Evolutionary conservation across 2,888 invertebrate species (phyloP).

Genomic region (Sisyra terminalis): DNA sequence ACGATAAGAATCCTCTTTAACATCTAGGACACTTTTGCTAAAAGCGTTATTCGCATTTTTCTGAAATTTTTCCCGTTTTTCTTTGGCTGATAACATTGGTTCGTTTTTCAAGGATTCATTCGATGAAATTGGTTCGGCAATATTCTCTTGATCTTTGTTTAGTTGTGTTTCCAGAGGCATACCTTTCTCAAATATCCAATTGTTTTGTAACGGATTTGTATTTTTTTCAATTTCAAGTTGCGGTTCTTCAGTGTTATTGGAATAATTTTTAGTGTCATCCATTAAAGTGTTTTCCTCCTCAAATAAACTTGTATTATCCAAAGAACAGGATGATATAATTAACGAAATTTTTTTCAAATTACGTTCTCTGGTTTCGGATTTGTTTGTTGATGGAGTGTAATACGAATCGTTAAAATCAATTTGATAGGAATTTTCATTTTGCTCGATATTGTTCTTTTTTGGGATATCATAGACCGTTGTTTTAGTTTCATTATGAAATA

Average conservation of each 20-base stretch:
- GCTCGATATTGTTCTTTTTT: not conserved
- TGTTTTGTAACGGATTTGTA: not conserved
- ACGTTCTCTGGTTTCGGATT: not conserved
- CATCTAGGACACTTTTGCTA: conserved; percentile 14
- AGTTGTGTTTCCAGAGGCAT: not conserved
- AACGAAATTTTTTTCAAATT: conserved; percentile 2
- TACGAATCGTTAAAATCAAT: not conserved
- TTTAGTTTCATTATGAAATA: not conserved
- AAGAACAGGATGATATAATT: not conserved
- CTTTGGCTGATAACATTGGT: conserved; percentile 21
- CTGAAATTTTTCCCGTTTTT: conserved; percentile 23
- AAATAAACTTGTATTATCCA: not conserved
- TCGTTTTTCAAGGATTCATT: conserved; percentile 15
- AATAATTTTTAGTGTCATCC: not conserved
- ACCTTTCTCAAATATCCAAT: not conserved
- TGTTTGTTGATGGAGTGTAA: not conserved
- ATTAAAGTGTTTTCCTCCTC: not conserved
- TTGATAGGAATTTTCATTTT: not conserved
- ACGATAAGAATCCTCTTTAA: conserved; percentile 12
- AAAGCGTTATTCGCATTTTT: conserved; percentile 25
- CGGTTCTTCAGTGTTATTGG: not conserved
- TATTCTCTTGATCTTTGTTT: not conserved
- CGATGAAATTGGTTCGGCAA: conserved; percentile 8
- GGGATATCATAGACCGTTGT: not conserved
- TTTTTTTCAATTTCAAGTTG: not conserved